Evolutionary conservation across 1,140 invertebrate species (phyloP), one percentile per base, ranked within the genome.

Genomic region (Elysia chlorotica): DNA sequence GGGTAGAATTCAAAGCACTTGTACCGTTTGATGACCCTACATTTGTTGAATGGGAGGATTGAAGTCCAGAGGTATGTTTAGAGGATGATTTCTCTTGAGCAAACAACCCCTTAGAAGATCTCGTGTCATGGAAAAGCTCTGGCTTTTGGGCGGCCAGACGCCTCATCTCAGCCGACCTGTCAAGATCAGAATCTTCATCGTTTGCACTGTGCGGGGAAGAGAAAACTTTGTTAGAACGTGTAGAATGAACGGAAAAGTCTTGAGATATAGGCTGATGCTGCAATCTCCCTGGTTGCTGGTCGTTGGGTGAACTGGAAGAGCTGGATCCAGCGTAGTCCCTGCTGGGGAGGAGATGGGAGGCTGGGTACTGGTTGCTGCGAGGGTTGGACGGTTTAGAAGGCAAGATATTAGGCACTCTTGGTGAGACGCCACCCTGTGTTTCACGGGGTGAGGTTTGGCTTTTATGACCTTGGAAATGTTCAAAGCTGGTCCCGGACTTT

Each of bases 121-220:
- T 21, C 59, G 53, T 71, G 6, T 71, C 59, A 4, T 59, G 28
- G 23, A 62, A 71, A 2, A 63, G 69, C 30, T 62, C 69, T 23
- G 54, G 54, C 17, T 70, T 70, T 23, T 61, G 5, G n/a, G 37
- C 36, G 19, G 57, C 33, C 37, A 71, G n/a, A 36, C 28, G 25
- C n/a, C 69, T 33, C 59, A 71, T 53, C 48, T 71, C 69, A 48
- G 53, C 38, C 37, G 69, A 63, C 28, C 25, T 30, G 33, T 31
- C n/a, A 21, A 31, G 10, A 38, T 59, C 35, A 28, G 67, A 59
- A 21, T 70, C 56, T 56, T 59, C 56, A 10, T 59, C 28, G 6
- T 10, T 10, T 17, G 56, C 10, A 30, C 25, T 30, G 17, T 10
- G 28, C 10, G 56, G 28, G 28, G 10, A 17, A 30, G 56, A 59